A percentile compares a stretch with the other conserved stretches of the same genome.
phyloP scores from a whole-genome alignment of 2,797 vertebrate species.

The Myiotriccus ornatus region DNA sequence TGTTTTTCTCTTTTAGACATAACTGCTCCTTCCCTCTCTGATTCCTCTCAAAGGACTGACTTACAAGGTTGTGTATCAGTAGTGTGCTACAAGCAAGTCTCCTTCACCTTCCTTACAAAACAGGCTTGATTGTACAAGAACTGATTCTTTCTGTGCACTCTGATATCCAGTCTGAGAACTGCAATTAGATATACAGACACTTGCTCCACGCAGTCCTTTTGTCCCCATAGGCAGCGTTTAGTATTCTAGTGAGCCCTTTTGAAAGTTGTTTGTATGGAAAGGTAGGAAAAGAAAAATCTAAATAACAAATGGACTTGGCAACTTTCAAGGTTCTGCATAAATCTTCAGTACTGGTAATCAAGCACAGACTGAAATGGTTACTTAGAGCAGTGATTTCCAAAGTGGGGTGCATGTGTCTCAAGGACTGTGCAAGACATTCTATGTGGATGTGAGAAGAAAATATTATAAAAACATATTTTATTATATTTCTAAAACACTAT shows the following conservation, averaged over 20 bases:
- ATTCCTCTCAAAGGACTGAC: background rate
- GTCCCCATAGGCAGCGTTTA: background rate
- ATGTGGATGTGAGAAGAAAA: background rate
- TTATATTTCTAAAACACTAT: background rate
- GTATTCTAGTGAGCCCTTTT: background rate
- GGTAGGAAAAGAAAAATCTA: background rate
- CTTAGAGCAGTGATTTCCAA: background rate
- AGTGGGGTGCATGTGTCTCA: rapidly evolving
- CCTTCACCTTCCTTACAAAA: background rate
- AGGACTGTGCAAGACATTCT: background rate
- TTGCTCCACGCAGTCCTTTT: background rate
- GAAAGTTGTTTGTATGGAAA: background rate
- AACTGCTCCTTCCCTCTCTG: background rate
- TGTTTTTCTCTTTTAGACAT: background rate
- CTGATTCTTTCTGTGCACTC: rapidly evolving
- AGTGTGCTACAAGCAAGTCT: background rate
- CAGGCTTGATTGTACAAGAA: background rate
- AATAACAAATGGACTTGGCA: background rate
- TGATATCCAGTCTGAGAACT: background rate
- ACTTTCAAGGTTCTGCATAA: background rate
- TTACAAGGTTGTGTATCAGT: background rate
- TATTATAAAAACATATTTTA: background rate
- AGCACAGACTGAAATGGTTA: background rate
- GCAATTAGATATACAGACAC: rapidly evolving
- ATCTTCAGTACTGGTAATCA: background rate